Percentiles rank a stretch among this genome's conserved stretches.
Conservation (phyloP, 2,797 vertebrate species). For the Karalla daura region DNA sequence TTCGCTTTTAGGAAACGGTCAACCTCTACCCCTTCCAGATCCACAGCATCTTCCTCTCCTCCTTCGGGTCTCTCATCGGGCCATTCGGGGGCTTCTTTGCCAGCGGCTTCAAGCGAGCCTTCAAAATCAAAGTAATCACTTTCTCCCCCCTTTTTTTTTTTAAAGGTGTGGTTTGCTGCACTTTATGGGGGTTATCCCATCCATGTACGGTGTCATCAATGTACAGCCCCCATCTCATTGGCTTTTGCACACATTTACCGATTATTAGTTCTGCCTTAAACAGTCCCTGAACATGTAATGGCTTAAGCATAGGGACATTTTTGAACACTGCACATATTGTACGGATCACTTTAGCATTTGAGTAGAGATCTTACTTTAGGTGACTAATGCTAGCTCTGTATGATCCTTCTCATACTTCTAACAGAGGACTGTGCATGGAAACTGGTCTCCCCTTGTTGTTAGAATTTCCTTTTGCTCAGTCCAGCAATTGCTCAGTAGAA, state of each 20-base stretch:
- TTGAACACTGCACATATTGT: constrained; percentile 17
- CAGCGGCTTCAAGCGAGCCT: constrained; percentile 98
- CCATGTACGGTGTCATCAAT: no score
- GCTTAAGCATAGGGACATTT: neutral
- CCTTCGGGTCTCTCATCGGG: constrained; percentile 94
- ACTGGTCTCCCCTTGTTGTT: no score
- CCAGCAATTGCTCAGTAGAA: no score
- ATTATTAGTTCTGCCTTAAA: neutral
- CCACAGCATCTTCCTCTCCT: constrained; percentile 94
- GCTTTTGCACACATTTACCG: neutral
- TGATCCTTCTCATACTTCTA: neutral
- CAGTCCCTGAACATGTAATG: no score
- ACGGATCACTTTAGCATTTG: neutral
- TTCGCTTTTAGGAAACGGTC: constrained; percentile 88
- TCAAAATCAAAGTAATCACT: constrained; percentile 93
- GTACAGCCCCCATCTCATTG: neutral
- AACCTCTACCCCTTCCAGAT: constrained; percentile 95
- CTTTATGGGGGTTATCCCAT: neutral
- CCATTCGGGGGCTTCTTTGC: constrained; percentile 98
- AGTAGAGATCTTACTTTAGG: constrained; percentile 20
- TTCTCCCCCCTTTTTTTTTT: neutral
- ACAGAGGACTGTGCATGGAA: neutral
- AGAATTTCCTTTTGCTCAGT: no score
- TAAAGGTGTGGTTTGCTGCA: neutral
- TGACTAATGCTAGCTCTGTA: neutral